These are phyloP conservation scores for Thymelicus sylvestris DNA, from an alignment of 2,888 invertebrate genomes.

Conservation along the genomic window DNA sequence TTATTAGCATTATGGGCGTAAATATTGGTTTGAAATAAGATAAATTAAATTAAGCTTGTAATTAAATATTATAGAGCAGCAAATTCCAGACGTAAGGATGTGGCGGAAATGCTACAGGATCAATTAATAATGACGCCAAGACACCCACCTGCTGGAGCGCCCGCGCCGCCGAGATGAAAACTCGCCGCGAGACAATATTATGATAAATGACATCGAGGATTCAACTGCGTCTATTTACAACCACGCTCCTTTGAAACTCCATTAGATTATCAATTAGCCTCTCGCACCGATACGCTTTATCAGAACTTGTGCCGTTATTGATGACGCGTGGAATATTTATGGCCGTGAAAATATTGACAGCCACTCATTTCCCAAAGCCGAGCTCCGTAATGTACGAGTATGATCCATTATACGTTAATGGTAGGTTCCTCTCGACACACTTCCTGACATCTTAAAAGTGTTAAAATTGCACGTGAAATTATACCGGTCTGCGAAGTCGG, in stretches of 20 bases:
- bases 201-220: conserved; percentile 70
- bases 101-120: conserved; percentile 57
- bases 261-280: conserved; percentile 58
- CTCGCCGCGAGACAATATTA: conserved; percentile 69
- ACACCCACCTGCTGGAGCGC: conserved; percentile 67
- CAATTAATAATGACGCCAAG: conserved; percentile 66
- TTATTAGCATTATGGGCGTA: not conserved
- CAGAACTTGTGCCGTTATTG: conserved; percentile 40
- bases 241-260: conserved; percentile 40
- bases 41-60: conserved; percentile 25
- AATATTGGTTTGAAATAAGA: conserved; percentile 18
- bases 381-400: conserved; percentile 13
- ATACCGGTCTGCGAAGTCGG: conserved; percentile 17
- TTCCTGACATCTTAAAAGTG: conserved; percentile 37
- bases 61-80: conserved; percentile 33
- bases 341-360: conserved; percentile 40
- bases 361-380: conserved; percentile 38
- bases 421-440: conserved; percentile 32
- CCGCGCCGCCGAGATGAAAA: conserved; percentile 59
- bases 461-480: conserved; percentile 34
- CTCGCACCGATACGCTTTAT: conserved; percentile 39
- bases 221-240: conserved; percentile 60
- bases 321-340: conserved; percentile 40
- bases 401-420: conserved; percentile 32
- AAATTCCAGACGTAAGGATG: conserved; percentile 38